A percentile compares a stretch with the other conserved stretches of the same genome.
phyloP scores from a whole-genome alignment of 2,113 vertebrate genomes.

The Pangasianodon hypophthalmus region DNA sequence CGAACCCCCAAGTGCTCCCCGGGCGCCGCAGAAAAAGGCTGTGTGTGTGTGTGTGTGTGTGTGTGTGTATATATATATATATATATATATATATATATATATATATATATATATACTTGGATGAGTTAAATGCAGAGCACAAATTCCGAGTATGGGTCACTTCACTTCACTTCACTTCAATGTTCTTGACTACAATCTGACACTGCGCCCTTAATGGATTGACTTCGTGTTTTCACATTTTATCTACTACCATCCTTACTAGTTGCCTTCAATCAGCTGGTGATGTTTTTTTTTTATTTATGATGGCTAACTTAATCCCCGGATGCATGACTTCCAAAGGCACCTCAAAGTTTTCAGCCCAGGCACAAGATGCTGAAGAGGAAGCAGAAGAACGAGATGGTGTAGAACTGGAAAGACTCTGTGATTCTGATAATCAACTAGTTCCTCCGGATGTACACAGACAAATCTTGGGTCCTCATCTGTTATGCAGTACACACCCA shows the following conservation, averaged over 20 bases:
- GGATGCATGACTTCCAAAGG: neutral
- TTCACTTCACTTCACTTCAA: no score
- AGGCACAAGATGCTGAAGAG: neutral
- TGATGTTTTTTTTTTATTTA: neutral
- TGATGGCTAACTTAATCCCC: neutral
- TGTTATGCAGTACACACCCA: conserved; percentile 16
- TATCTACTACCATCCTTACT: neutral
- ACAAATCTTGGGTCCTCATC: conserved; percentile 7
- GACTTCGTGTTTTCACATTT: neutral
- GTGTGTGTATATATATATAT: no score
- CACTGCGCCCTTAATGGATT: neutral
- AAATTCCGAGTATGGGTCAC: no score
- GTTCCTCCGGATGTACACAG: neutral
- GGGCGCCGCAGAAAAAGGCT: no score
- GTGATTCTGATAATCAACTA: neutral
- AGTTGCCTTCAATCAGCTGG: neutral
- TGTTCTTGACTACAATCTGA: neutral
- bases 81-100: no score
- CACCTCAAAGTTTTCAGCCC: neutral
- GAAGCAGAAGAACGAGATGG: conserved; percentile 13
- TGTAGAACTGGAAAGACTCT: neutral
- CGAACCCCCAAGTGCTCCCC: no score
- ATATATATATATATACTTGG: no score
- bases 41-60: no score
- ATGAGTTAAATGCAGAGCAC: no score